phyloP scores from a whole-genome alignment of 2,113 vertebrate species.

The Drymodes brunneopygia region DNA sequence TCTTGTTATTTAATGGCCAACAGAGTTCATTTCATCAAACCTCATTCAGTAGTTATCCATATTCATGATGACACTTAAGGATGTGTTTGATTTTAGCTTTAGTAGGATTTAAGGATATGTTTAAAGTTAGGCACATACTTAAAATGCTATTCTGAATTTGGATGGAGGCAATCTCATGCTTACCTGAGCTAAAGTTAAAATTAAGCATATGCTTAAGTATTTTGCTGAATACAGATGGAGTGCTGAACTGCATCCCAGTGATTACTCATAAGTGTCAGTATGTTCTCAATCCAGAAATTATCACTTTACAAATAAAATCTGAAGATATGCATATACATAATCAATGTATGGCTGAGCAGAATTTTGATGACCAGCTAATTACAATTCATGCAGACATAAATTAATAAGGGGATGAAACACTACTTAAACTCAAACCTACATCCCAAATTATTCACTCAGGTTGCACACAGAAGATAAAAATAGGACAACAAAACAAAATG shows the following conservation, averaged over 20 bases:
- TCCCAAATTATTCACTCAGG: not conserved
- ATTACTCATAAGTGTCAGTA: constrained; percentile 52
- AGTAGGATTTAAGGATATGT: constrained; percentile 10
- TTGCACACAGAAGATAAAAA: not conserved
- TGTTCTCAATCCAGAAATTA: constrained; percentile 58
- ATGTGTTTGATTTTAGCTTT: constrained; percentile 37
- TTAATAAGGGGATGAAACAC: not conserved
- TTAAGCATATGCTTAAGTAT: constrained; percentile 46
- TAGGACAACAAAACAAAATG: not conserved
- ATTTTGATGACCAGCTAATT: constrained; percentile 54
- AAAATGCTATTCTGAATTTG: constrained; percentile 10
- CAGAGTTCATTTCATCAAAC: constrained; percentile 1
- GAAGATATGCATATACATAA: constrained; percentile 39
- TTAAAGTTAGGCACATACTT: constrained; percentile 37
- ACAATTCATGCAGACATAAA: not conserved
- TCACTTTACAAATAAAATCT: constrained; percentile 57
- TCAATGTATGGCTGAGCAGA: constrained; percentile 41
- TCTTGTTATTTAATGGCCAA: not conserved
- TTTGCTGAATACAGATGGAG: constrained; percentile 44
- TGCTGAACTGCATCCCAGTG: constrained; percentile 41
- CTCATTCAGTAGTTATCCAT: not conserved
- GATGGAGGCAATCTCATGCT: not conserved
- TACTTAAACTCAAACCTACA: not conserved
- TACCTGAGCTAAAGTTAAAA: constrained; percentile 54
- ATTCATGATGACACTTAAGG: constrained; percentile 28